Base-by-base conservation (phyloP, 2,113 vertebrate species). In the Picathartes gymnocephalus region DNA sequence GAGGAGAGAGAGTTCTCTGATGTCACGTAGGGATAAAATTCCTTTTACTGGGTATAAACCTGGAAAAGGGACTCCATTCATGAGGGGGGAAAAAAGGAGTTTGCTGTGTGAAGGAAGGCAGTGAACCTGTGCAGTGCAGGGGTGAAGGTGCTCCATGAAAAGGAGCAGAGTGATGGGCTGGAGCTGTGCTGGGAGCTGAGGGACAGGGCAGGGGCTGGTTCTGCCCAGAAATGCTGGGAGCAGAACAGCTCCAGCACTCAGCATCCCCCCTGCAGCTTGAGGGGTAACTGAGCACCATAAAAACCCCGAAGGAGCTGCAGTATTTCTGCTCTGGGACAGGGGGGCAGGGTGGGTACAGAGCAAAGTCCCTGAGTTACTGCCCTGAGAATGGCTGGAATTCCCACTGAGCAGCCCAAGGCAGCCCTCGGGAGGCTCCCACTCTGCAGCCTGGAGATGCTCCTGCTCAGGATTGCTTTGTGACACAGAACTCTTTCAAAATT, bases 401-500 rank as follows among this genome's bases (percentile, higher is more conserved):
- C 54, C 13, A 0, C 24, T 33, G 33, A 39, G 7, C 12, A 30
- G 35, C 72, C 33, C 57, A 15, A 25, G 4, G 9, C 25, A 8
- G 6, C 42, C 83, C 50, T 3, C 18, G 48, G 69, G 7, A 68
- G n/a, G 37, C 13, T 77, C 71, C 6, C 24, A 14, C 56, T 61
- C 51, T 74, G 28, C 81, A 56, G 82, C 30, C 58, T 2, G 72
- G 85, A 47, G 88, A 71, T 66, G 72, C 93, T 97, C 83, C 69
- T 84, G 94, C 93, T 72, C 90, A 95, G 97, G 93, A 95, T 65
- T 88, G 76, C 95, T 96, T 96, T 44, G 96, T 96, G 95, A 77
- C 97, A 95, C 64, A 92, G 42, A 96, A 94, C 96, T 91, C 90
- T 89, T 83, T 97, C 94, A 70, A 92, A 97, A 87, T 98, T 98